Evolutionary conservation across 2,113 vertebrate species (phyloP).

Genomic region (Phrynosoma platyrhinos): DNA sequence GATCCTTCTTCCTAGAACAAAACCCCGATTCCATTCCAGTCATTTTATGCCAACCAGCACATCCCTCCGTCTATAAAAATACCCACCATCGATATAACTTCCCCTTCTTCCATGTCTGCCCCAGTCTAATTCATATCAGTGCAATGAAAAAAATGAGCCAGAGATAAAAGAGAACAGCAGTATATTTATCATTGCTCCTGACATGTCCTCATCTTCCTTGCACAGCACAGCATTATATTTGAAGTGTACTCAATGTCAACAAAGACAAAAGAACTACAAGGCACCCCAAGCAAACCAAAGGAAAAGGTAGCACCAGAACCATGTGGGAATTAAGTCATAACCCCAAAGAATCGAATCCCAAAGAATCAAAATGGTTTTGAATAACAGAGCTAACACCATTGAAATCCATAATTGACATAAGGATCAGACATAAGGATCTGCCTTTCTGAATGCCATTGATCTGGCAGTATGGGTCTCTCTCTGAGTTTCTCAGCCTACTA

Average conservation of each 20-base stretch:
- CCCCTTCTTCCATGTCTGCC: accelerated
- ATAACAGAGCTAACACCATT: background rate
- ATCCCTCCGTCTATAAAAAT: background rate
- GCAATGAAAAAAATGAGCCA: background rate
- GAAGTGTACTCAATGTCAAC: background rate
- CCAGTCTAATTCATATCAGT: background rate
- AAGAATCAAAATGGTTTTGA: background rate
- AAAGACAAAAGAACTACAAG: background rate
- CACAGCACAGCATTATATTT: background rate
- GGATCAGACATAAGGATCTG: background rate
- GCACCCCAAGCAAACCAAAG: background rate
- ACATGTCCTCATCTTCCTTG: background rate
- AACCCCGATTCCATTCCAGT: background rate
- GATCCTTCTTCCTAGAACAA: background rate
- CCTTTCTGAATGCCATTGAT: background rate
- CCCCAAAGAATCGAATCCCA: background rate
- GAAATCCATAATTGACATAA: background rate
- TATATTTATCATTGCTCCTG: background rate
- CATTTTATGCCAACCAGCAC: background rate
- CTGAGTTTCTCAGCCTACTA: background rate
- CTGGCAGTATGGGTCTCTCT: background rate
- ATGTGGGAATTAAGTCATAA: background rate
- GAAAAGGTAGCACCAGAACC: background rate
- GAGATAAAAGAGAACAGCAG: background rate
- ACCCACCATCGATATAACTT: background rate